These are phyloP conservation scores for Lepilemur ruficaudatus DNA, from an alignment of 2,797 vertebrate species.

Conservation along the genomic window DNA sequence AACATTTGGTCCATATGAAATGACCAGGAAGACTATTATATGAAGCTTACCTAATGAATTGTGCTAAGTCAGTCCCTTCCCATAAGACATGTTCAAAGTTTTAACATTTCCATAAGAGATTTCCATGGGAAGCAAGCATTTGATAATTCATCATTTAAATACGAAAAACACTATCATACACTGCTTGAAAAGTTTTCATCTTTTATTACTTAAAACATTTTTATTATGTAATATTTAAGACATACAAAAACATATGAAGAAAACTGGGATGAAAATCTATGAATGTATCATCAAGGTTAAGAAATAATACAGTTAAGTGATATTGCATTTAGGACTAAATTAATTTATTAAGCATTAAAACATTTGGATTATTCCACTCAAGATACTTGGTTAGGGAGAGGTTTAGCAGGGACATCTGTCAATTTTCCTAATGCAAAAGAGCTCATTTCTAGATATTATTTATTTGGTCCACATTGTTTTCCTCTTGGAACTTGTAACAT, in stretches of 20 bases:
- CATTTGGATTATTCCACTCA: background rate
- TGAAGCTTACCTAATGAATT: background rate
- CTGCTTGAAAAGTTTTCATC: background rate
- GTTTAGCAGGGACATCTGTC: background rate
- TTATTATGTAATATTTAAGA: background rate
- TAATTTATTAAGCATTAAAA: slow-evolving; percentile 1
- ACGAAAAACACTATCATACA: background rate
- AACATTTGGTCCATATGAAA: slow-evolving; percentile 4
- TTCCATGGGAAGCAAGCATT: background rate
- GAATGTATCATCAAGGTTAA: background rate
- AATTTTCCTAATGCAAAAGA: background rate
- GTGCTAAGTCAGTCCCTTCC: background rate
- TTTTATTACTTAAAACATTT: slow-evolving; percentile 39
- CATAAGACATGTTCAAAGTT: background rate
- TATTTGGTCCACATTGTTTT: background rate
- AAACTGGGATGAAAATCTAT: background rate
- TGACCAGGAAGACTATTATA: background rate
- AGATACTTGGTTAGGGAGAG: background rate
- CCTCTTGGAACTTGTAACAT: background rate
- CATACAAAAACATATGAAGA: background rate
- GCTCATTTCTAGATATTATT: background rate
- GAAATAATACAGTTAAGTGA: background rate
- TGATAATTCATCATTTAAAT: background rate
- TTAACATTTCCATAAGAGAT: background rate
- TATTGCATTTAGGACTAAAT: background rate